These are phyloP conservation scores for Agonopterix subpropinquella DNA, from an alignment of 2,888 invertebrate species.

Conservation along the genomic window DNA sequence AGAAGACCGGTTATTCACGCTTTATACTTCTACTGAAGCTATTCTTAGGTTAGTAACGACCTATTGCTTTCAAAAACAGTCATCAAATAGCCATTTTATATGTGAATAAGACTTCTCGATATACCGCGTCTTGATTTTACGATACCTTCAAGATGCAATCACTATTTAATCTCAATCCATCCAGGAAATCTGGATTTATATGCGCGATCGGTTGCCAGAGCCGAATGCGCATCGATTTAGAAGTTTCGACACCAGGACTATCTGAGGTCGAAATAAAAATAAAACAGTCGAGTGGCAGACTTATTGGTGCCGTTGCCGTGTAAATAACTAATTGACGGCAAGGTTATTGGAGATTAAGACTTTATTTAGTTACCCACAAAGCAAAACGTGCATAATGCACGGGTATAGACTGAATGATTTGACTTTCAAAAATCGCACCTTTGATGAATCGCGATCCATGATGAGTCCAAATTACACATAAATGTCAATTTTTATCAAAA, in stretches of 20 bases:
- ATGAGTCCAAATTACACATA: too few species aligned
- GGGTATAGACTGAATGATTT: too few species aligned
- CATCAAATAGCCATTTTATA: neutral
- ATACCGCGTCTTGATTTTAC: too few species aligned
- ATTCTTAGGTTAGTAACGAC: too few species aligned
- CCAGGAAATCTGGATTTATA: conserved; percentile 13
- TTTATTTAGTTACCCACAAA: too few species aligned
- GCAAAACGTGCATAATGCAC: too few species aligned
- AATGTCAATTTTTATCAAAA: too few species aligned
- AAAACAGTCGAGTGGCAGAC: conserved; percentile 5
- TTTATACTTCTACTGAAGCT: too few species aligned
- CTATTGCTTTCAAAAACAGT: neutral
- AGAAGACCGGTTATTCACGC: too few species aligned
- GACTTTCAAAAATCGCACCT: too few species aligned
- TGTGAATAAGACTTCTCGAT: too few species aligned
- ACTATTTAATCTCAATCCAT: neutral
- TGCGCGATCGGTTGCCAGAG: conserved; percentile 18
- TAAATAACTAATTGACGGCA: neutral
- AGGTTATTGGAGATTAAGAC: neutral
- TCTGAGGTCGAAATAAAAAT: conserved; percentile 5
- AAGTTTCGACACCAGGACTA: conserved; percentile 14
- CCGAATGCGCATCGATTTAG: conserved; percentile 15
- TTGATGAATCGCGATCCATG: too few species aligned
- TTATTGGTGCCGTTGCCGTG: conserved; percentile 4
- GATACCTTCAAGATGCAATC: neutral